These are phyloP conservation scores for Centropus unirufus DNA, from an alignment of 2,113 vertebrate species.

Conservation along the genomic window DNA sequence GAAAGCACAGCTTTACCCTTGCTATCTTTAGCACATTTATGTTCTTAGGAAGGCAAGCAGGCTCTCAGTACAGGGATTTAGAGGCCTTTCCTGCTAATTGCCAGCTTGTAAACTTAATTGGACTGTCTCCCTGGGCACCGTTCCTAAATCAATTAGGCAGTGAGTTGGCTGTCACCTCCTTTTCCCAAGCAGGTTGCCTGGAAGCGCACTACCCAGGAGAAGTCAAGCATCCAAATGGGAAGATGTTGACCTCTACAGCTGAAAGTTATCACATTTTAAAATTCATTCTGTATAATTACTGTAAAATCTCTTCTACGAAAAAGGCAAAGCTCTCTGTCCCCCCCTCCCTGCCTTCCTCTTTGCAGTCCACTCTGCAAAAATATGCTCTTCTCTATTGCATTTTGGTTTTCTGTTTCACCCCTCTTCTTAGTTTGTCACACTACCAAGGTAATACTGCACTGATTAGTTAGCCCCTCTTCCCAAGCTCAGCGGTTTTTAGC, in stretches of 20 bases:
- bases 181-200: constrained; percentile 81
- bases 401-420: background rate
- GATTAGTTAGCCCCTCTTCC: constrained; percentile 54
- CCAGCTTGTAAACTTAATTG: constrained; percentile 97
- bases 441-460: constrained; percentile 54
- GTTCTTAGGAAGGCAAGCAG: constrained; percentile 86
- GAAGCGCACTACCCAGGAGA: constrained; percentile 78
- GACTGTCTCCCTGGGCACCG: constrained; percentile 82
- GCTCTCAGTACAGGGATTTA: constrained; percentile 89
- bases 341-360: background rate
- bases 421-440: background rate
- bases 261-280: constrained; percentile 79
- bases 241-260: constrained; percentile 80
- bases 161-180: constrained; percentile 84
- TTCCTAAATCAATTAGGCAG: constrained; percentile 90
- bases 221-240: constrained; percentile 81
- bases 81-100: constrained; percentile 91
- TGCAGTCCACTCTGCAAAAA: constrained; percentile 21
- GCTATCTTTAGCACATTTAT: constrained; percentile 83
- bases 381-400: background rate
- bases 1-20: constrained; percentile 76
- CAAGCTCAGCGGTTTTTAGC: constrained; percentile 54
- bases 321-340: background rate
- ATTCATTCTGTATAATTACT: constrained; percentile 71
- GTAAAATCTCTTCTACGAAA: constrained; percentile 45